phyloP scores from a whole-genome alignment of 2,888 invertebrate genomes.

The Microdon myrmicae region DNA sequence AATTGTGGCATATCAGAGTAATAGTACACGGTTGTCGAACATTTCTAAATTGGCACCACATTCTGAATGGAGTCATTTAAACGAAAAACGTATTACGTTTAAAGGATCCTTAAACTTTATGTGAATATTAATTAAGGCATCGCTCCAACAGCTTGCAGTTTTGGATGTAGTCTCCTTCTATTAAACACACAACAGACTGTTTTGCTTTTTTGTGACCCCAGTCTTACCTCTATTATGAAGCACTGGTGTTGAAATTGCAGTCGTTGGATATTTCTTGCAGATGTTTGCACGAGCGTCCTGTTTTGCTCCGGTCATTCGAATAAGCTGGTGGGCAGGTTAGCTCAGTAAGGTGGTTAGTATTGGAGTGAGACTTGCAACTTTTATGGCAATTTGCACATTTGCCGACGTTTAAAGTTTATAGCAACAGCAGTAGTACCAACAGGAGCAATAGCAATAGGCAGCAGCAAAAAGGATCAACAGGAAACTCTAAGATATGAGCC shows the following conservation, averaged over 20 bases:
- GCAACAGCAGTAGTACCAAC: slow-evolving; percentile 44
- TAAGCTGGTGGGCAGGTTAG: slow-evolving; percentile 5
- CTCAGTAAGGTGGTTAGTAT: slow-evolving; percentile 36
- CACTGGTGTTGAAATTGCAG: slow-evolving; percentile 25
- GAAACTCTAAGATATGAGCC: slow-evolving; percentile 28
- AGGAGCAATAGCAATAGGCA: no score
- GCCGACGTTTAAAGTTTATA: slow-evolving; percentile 41
- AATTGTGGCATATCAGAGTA: no score
- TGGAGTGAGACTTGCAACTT: slow-evolving; percentile 49
- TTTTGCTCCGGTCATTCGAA: neutral
- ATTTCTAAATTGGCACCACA: no score
- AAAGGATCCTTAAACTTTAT: slow-evolving; percentile 36
- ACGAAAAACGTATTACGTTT: no score
- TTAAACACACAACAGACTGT: slow-evolving; percentile 37
- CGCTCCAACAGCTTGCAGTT: slow-evolving; percentile 7
- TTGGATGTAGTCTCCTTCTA: slow-evolving; percentile 13
- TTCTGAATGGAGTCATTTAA: no score
- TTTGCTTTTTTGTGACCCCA: slow-evolving; percentile 19
- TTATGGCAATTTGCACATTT: slow-evolving; percentile 47
- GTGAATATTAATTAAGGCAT: slow-evolving; percentile 47
- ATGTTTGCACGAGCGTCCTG: slow-evolving; percentile 24
- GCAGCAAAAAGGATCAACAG: slow-evolving; percentile 46
- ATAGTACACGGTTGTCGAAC: no score
- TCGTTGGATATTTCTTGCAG: slow-evolving; percentile 45
- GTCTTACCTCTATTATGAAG: slow-evolving; percentile 18